Evolutionary conservation across 2,888 invertebrate species (phyloP).

Genomic region (Megaustenia siamemsis): DNA sequence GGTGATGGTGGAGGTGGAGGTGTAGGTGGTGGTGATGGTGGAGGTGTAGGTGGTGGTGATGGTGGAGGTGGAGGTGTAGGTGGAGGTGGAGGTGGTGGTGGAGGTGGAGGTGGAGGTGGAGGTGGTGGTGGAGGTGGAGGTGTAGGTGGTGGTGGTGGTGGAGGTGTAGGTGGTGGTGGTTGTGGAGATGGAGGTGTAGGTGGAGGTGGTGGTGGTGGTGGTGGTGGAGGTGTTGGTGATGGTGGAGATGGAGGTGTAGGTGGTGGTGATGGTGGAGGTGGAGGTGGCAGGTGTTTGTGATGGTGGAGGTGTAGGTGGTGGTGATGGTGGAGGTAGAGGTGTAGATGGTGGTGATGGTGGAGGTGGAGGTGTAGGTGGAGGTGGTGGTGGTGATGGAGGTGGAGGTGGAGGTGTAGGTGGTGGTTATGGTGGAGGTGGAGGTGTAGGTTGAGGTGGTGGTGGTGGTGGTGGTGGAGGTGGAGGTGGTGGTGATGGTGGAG

Average conservation of each 20-base stretch:
- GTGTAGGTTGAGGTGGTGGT: neutral
- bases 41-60: no score
- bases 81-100: neutral
- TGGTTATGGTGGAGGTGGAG: neutral
- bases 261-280: conserved; percentile 37
- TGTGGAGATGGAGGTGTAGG: conserved; percentile 6
- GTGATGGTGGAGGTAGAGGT: neutral
- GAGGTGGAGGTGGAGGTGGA: conserved; percentile 3
- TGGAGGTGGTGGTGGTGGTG: conserved; percentile 19
- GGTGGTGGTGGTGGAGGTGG: neutral
- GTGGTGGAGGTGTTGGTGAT: neutral
- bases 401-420: neutral
- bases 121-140: conserved; percentile 11
- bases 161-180: neutral
- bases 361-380: neutral
- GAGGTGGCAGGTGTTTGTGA: conserved; percentile 45
- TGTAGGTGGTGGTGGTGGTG: neutral
- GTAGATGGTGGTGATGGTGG: neutral
- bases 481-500: neutral
- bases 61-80: neutral
- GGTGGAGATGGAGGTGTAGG: neutral
- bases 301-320: neutral
- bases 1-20: neutral
- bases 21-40: neutral
- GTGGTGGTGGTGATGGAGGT: neutral